A percentile compares a stretch with the other conserved stretches of the same genome.
phyloP scores from a whole-genome alignment of 2,797 vertebrate genomes.

The Propithecus perrieri region DNA sequence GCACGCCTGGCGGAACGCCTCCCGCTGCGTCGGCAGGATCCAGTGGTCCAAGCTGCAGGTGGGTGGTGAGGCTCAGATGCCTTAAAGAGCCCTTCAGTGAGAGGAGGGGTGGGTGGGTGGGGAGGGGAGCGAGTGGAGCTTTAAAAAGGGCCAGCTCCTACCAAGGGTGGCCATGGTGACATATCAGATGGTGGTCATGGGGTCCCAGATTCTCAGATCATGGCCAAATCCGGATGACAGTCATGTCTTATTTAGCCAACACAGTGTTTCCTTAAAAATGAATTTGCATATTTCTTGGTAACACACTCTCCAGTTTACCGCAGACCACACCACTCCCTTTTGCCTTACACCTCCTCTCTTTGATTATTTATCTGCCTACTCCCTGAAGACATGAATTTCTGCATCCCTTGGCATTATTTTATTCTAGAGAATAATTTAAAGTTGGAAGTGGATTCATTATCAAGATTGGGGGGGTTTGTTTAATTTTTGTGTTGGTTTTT shows the following conservation, averaged over 20 bases:
- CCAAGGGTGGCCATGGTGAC: background rate
- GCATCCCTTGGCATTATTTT: background rate
- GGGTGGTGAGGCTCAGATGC: background rate
- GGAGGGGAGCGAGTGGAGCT: background rate
- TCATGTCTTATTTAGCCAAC: background rate
- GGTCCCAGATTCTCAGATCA: background rate
- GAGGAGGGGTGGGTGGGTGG: fast-evolving
- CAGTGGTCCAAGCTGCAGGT: conserved; percentile 99
- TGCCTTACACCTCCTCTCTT: background rate
- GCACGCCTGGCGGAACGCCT: conserved; percentile 97
- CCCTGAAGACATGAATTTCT: background rate
- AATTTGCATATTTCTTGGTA: background rate
- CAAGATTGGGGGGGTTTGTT: background rate
- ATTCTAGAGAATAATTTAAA: background rate
- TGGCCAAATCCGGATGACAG: background rate
- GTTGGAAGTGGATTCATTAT: background rate
- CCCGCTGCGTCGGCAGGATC: conserved; percentile 97
- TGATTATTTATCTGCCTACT: background rate
- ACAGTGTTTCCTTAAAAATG: background rate
- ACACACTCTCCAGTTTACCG: fast-evolving
- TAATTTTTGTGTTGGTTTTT: background rate
- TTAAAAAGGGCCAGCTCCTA: background rate
- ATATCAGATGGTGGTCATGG: too few species aligned
- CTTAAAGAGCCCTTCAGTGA: background rate
- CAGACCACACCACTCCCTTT: background rate